A percentile compares a stretch with the other conserved stretches of the same genome.
Conservation (phyloP, 2,113 vertebrate species). For the Oncorhynchus masou region DNA sequence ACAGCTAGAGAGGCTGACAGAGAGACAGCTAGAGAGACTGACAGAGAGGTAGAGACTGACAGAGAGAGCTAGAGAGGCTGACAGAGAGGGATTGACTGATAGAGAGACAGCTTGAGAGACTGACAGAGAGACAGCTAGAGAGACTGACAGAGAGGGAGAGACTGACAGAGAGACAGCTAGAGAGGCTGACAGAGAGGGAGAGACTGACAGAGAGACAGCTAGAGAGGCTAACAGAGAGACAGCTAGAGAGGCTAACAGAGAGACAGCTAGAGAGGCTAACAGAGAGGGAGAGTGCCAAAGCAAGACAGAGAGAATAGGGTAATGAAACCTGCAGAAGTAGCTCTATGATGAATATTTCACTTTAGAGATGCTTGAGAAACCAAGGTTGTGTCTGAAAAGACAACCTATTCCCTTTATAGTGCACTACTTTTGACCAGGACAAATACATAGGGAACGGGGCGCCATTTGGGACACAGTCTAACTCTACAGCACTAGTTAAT, state of each 20-base stretch:
- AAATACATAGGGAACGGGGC: conserved; percentile 2
- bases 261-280: neutral
- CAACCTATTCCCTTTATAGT: conserved; percentile 6
- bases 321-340: neutral
- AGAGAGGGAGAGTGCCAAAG: neutral
- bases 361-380: neutral
- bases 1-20: neutral
- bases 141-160: neutral
- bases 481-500: no score
- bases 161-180: neutral
- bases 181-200: no score
- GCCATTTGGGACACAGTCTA: conserved; percentile 29
- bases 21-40: neutral
- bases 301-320: neutral
- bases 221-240: no score
- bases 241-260: neutral
- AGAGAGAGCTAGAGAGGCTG: neutral
- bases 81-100: neutral
- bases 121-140: neutral
- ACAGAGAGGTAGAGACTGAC: neutral
- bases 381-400: neutral
- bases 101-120: no score
- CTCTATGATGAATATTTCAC: conserved; percentile 17
- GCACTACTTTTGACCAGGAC: neutral
- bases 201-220: no score